Percentiles rank a stretch among this genome's conserved stretches.
phyloP scores from a whole-genome alignment of 2,113 vertebrate species.

The Cheirogaleus medius region DNA sequence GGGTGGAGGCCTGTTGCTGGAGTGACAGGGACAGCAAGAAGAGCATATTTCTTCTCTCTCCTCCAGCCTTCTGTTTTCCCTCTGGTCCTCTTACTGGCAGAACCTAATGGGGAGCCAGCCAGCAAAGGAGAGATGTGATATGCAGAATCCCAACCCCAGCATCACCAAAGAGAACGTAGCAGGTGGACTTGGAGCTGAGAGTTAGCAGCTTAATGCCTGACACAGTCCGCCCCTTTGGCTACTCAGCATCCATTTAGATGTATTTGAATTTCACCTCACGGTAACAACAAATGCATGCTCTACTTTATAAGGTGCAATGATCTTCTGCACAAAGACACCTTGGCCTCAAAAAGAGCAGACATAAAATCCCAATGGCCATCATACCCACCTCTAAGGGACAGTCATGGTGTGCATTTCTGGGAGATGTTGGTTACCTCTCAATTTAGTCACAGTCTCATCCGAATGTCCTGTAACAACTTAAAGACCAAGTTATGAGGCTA shows the following conservation, averaged over 20 bases:
- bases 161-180: neutral
- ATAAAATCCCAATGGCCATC: neutral
- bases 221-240: neutral
- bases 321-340: neutral
- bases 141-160: neutral
- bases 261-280: neutral
- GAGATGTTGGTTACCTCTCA: neutral
- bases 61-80: neutral
- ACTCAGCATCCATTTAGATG: rapidly evolving
- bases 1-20: neutral
- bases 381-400: neutral
- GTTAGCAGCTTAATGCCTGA: rapidly evolving
- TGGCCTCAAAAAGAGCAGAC: neutral
- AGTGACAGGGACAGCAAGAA: neutral
- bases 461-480: neutral
- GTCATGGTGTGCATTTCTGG: neutral
- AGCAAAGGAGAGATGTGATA: neutral
- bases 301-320: neutral
- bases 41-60: neutral
- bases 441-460: neutral
- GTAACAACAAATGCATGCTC: neutral
- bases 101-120: neutral
- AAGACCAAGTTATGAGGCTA: neutral
- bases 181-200: neutral
- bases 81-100: neutral